Conservation (phyloP, 1,140 invertebrate species). For the Ceratosolen solmsi region DNA sequence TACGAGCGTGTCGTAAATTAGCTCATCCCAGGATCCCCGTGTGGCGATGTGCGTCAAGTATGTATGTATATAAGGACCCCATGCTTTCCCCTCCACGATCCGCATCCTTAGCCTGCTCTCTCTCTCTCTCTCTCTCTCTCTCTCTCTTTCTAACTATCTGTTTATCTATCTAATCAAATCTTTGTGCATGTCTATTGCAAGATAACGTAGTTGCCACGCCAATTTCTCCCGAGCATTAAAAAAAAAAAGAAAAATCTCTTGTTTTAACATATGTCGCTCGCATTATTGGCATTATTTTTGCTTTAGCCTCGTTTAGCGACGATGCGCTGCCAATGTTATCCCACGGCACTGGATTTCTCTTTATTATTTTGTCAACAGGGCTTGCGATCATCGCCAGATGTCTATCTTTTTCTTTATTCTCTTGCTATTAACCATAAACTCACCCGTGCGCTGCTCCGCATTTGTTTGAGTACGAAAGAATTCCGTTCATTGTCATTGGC, state of each 20-base stretch:
- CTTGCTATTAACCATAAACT: conserved; percentile 28
- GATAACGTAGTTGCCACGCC: too few species aligned
- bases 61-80: background rate
- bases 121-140: background rate
- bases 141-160: background rate
- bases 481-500: conserved; percentile 63
- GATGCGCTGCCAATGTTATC: conserved; percentile 17
- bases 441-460: conserved; percentile 29
- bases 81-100: background rate
- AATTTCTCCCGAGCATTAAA: background rate
- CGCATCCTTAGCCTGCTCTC: background rate
- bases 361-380: conserved; percentile 47
- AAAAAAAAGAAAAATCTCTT: background rate
- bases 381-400: background rate
- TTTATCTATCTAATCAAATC: too few species aligned
- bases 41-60: background rate
- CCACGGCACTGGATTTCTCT: conserved; percentile 31
- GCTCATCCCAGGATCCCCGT: background rate
- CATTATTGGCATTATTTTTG: conserved; percentile 6
- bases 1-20: conserved; percentile 8
- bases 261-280: background rate
- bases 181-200: too few species aligned
- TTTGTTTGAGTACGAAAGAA: conserved; percentile 66
- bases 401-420: conserved; percentile 50
- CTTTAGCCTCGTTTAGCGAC: background rate